A percentile compares a stretch with the other conserved stretches of the same genome.
phyloP scores from a whole-genome alignment of 2,888 invertebrate genomes.

The Bellardia pandia region DNA sequence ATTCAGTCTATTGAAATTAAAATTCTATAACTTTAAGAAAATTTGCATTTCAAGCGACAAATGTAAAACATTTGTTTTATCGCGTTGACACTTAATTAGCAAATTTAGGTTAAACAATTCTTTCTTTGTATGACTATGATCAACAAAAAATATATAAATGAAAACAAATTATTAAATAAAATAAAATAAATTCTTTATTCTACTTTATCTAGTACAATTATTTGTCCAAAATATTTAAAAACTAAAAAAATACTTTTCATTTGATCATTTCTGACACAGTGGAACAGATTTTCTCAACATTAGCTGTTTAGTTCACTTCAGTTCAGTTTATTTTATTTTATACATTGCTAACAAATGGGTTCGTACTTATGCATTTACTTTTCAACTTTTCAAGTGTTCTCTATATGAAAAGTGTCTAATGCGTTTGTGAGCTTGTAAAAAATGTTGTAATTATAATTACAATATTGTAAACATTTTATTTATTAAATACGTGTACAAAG shows the following conservation, averaged over 20 bases:
- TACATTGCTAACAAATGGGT: not conserved
- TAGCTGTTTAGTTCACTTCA: not conserved
- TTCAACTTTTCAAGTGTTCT: slow-evolving; percentile 11
- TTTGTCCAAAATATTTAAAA: slow-evolving; percentile 56
- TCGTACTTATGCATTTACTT: not conserved
- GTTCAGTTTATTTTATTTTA: too few relatives aligned
- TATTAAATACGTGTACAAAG: slow-evolving; percentile 39
- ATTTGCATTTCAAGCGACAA: slow-evolving; percentile 74
- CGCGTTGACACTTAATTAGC: slow-evolving; percentile 83
- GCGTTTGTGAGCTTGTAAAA: slow-evolving; percentile 26
- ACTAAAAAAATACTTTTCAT: slow-evolving; percentile 4
- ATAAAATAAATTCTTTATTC: slow-evolving; percentile 37
- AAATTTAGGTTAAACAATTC: slow-evolving; percentile 80
- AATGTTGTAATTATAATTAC: slow-evolving; percentile 56
- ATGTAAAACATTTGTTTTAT: slow-evolving; percentile 83
- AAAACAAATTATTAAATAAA: slow-evolving; percentile 17
- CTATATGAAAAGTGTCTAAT: slow-evolving; percentile 15
- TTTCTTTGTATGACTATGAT: slow-evolving; percentile 55
- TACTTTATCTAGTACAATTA: not conserved
- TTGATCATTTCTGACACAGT: slow-evolving; percentile 25
- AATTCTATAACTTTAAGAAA: slow-evolving; percentile 70
- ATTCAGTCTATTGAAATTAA: slow-evolving; percentile 71
- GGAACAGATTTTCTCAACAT: slow-evolving; percentile 19
- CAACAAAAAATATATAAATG: not conserved
- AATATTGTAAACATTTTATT: slow-evolving; percentile 65